Evolutionary conservation across 2,797 vertebrate genomes (phyloP), one percentile per base, ranked within the genome.

Genomic region (Pipistrellus nathusii): DNA sequence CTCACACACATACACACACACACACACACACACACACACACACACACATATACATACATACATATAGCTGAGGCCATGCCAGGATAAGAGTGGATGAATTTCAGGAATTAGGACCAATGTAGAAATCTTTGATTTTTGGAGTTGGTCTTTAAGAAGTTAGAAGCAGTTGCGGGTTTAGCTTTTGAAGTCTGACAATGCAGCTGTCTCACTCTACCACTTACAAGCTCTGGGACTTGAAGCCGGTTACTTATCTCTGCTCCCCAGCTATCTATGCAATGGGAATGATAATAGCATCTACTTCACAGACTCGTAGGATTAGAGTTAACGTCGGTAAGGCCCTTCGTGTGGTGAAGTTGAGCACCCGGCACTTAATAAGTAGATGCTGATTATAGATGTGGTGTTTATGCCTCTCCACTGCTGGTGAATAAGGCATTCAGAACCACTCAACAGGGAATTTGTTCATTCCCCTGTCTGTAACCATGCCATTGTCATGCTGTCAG

Each of bases 391-490:
- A 41, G 53, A 8, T 15, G 14, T 35, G 6, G 20, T 15, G 25
- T n/a, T 17, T 62, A 59, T 21, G 72, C 38, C 71, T 81, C 59
- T 59, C 27, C 27, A 64, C 21, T 20, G 44, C 78, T 32, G n/a
- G 57, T 77, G 20, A 76, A 35, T 57, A 72, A 53, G 32, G 30
- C 62, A 48, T 78, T 90, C 69, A n/a, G 64, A 81, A 8, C 41
- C 15, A 21, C 48, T 41, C 78, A 71, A 8, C 32, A 88, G 85
- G 25, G 62, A 85, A 62, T 30, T 21, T 27, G 25, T 82, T 93
- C 76, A 86, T 73, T 78, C 44, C 81, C 91, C 78, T 78, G 85
- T 93, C 90, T 21, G 13, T 51, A 87, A 59, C 10, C 77, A 87
- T 72, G 41, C 62, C 84, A 44, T 5, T 46, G 69, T 73, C 80